Conservation (phyloP, 2,113 vertebrate species). For the Oceanites oceanicus region DNA sequence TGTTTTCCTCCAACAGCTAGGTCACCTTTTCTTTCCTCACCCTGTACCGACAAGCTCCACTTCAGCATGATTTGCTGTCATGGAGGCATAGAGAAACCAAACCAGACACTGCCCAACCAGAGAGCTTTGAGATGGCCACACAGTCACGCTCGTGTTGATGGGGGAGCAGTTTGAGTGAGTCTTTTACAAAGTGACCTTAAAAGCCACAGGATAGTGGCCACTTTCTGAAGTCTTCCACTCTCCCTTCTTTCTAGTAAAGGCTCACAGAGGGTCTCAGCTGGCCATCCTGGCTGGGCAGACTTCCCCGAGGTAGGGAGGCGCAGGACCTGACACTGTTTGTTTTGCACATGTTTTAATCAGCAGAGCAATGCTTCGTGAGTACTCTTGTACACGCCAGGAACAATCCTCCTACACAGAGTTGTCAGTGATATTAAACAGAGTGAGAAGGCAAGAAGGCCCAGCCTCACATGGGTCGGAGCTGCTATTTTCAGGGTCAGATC, state of each 20-base stretch:
- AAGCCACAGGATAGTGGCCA: background rate
- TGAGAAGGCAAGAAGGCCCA: background rate
- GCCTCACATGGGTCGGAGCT: background rate
- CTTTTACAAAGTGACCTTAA: background rate
- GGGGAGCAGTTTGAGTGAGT: background rate
- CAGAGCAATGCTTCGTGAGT: background rate
- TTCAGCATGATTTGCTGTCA: background rate
- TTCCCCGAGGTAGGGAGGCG: fast-evolving
- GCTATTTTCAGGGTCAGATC: background rate
- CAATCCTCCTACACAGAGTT: background rate
- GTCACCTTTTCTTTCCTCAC: background rate
- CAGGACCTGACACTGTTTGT: background rate
- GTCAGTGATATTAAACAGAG: conserved; percentile 23
- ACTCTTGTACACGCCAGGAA: background rate
- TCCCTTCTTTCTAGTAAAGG: background rate
- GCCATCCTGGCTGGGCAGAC: background rate
- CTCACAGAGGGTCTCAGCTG: background rate
- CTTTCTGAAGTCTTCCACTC: background rate
- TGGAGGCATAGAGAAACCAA: background rate
- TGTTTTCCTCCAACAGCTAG: background rate
- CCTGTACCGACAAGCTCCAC: background rate
- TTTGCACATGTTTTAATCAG: conserved; percentile 19
- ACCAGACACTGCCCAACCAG: background rate
- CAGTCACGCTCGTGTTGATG: background rate
- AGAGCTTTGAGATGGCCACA: background rate